Conservation (phyloP, 2,113 vertebrate species). For the Choloepus hoffmanni region DNA sequence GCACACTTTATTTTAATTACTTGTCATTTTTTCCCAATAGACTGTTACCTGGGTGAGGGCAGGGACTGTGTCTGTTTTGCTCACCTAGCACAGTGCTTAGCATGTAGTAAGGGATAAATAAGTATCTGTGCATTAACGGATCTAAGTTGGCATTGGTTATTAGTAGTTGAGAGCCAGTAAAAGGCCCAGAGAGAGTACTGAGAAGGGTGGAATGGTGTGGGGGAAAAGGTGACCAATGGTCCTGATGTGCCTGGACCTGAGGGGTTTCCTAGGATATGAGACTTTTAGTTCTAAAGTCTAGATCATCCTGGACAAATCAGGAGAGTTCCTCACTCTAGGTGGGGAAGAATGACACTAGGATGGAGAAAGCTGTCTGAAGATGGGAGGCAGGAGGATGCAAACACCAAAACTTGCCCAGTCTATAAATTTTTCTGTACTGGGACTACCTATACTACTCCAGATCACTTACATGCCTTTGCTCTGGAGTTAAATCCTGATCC, state of each 20-base stretch:
- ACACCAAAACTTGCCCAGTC: background rate
- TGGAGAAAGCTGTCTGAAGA: background rate
- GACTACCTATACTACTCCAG: background rate
- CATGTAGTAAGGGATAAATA: background rate
- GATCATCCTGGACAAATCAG: background rate
- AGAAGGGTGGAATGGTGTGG: background rate
- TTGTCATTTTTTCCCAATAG: background rate
- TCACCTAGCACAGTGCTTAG: background rate
- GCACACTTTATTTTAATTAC: background rate
- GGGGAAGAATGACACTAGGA: background rate
- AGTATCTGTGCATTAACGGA: background rate
- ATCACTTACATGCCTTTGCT: background rate
- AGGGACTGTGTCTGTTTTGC: background rate
- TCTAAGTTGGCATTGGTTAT: background rate
- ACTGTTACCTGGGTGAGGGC: background rate
- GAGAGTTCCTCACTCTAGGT: background rate
- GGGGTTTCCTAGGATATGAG: background rate
- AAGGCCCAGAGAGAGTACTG: background rate
- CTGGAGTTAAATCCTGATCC: background rate
- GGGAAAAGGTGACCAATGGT: background rate
- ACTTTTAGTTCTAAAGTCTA: slow-evolving; percentile 3
- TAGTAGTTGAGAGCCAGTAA: background rate
- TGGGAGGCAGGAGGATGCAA: background rate
- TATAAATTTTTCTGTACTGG: background rate
- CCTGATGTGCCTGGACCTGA: background rate